Evolutionary conservation across 2,113 vertebrate genomes (phyloP), one percentile per base, ranked within the genome.

Genomic region (Mystacornis crossleyi): DNA sequence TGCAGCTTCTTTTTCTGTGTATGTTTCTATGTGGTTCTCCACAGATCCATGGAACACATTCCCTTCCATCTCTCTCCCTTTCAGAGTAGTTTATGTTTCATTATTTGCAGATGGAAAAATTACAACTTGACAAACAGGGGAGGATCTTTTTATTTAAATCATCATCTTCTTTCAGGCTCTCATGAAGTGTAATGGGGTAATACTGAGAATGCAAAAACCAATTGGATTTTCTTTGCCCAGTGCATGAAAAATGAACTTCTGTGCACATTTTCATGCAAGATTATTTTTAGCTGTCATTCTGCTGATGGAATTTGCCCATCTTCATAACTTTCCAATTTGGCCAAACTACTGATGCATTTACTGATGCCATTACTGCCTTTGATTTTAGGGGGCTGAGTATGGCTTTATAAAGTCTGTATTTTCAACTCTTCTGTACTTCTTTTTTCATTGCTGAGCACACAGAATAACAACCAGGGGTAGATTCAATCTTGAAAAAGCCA

Each of bases 401-500:
- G 40, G 82, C 62, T 87, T 96, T 90, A 48, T 81, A 57, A 94
- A 71, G 21, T 67, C 65, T 95, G 48, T 91, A 54, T 96, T 97
- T 97, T 91, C 86, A 89, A 94, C 60, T 89, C 69, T 93, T 97
- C 96, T 92, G 89, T 91, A 51, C 89, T 94, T 94, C 72, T 92
- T 85, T 97, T 97, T 96, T 94, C 82, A 81, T 93, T 94, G 85
- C 90, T 97, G 95, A 93, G 95, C 75, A 93, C 24, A 77, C 72
- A 86, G 86, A 97, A 69, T 95, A 97, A 95, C 96, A 97, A 96
- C 74, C 47, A 94, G 84, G 95, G 88, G 93, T 96, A 97, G 97
- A 87, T 90, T 92, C 93, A 97, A 90, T 95, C 96, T 98, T 96
- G 96, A 97, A 98, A 98, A 98, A 97, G 96, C 91, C 97, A 96